Base-by-base conservation (phyloP, 2,888 invertebrate species). In the Hypomecis punctinalis region DNA sequence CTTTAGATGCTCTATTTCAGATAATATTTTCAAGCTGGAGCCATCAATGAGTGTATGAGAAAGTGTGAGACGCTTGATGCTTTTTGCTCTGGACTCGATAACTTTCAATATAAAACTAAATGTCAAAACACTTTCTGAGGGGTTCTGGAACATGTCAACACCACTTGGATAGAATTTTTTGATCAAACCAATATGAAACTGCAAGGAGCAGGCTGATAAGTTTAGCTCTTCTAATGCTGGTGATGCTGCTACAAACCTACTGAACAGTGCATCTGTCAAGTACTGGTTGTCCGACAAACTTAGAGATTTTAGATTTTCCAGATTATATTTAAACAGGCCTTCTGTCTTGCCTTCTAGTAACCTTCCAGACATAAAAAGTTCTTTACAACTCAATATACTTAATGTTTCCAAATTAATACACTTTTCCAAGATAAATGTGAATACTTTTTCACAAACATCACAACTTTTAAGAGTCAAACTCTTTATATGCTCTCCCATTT, bases 351-450 rank as follows among this genome's bases (percentile, higher is more conserved):
- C 93, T 75, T 95, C 95, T 46, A 96, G 80, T 46, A 96, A 87
- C 10, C 94, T 93, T 2, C 96, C 96, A 1, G 96, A 95, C 95
- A 97, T 96, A 68, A 96, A 95, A 23, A 96, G 88, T 63, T 96
- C 95, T 75, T 95, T 94, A 75, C 96, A 96, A 60, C 94, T 93
- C 68, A 94, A 93, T 57, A 96, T 92, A 53, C 94, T 94, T 13
- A 97, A 86, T 58, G 86, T 82, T 76, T 93, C 92, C 62, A 97
- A 84, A 75, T 94, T 94, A 13, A 86, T 86, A 75, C 95, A 93
- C 68, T 92, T 88, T 66, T 94, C 92, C 46, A 96, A 76, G 51
- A 95, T 94, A 61, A 93, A 85, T 51, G 94, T 93, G 78, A 96
- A 94, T 56, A 94, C 93, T 77, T 94, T 95, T 75, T 95, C 95